phyloP scores from a whole-genome alignment of 2,113 vertebrate genomes.

The Pimephales promelas region DNA sequence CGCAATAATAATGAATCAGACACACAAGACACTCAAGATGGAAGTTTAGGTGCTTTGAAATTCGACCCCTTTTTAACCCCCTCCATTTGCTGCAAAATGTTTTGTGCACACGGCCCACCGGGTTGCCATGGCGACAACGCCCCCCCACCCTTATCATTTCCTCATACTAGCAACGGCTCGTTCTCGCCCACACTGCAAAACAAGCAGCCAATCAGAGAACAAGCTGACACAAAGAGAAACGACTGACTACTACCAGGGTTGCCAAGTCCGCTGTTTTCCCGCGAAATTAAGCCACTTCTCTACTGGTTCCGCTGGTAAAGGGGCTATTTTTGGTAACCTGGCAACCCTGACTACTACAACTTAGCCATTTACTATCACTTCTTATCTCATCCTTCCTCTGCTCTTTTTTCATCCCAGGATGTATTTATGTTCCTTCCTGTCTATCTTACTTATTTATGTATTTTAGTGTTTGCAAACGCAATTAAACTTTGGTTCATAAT shows the following conservation, averaged over 20 bases:
- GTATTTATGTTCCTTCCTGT: conserved; percentile 8
- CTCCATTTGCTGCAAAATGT: conserved; percentile 61
- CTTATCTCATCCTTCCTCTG: conserved; percentile 12
- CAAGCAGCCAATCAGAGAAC: conserved; percentile 53
- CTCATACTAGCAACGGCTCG: conserved; percentile 73
- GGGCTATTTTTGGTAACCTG: too few relatives aligned
- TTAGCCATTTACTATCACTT: neutral
- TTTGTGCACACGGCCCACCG: conserved; percentile 72
- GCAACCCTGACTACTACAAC: neutral
- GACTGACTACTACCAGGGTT: neutral
- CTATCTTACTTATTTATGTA: neutral
- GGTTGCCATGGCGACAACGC: conserved; percentile 74
- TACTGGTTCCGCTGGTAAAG: too few relatives aligned
- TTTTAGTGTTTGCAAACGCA: neutral
- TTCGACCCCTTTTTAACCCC: conserved; percentile 71
- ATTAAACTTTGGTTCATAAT: too few relatives aligned
- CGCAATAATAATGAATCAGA: conserved; percentile 61
- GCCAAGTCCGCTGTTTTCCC: too few relatives aligned
- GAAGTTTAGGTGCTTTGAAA: conserved; percentile 74
- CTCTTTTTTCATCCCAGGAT: conserved; percentile 4
- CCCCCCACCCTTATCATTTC: conserved; percentile 61
- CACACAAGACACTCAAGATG: conserved; percentile 41
- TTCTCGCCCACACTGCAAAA: conserved; percentile 60
- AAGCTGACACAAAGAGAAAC: neutral
- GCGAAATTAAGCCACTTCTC: too few relatives aligned